A percentile compares a stretch with the other conserved stretches of the same genome.
Conservation (phyloP, 2,888 invertebrate genomes). For the Polyploca ridens region DNA sequence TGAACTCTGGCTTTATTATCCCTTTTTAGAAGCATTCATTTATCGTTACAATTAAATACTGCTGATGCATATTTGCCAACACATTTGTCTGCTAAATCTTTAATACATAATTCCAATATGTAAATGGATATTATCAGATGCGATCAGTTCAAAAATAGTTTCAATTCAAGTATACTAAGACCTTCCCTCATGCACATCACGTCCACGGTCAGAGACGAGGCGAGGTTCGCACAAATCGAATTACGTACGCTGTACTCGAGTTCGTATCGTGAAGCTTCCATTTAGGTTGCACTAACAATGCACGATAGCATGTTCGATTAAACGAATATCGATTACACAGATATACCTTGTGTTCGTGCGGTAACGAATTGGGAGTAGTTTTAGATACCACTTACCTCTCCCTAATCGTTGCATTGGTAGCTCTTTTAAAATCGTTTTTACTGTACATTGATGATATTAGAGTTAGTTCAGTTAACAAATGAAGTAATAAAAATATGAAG, state of each 20-base stretch:
- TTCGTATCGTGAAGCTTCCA: conserved; percentile 47
- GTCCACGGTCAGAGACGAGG: conserved; percentile 44
- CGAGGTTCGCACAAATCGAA: conserved; percentile 60
- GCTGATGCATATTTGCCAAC: not conserved
- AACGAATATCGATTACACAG: conserved; percentile 34
- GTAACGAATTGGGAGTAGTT: not conserved
- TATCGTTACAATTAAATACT: not conserved
- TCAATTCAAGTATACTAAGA: conserved; percentile 33
- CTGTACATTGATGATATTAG: too few relatives aligned
- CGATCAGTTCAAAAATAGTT: conserved; percentile 24
- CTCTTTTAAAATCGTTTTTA: too few relatives aligned
- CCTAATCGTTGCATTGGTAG: not conserved
- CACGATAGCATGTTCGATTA: conserved; percentile 30
- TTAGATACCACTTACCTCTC: not conserved
- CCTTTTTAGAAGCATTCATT: not conserved
- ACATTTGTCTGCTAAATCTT: not conserved
- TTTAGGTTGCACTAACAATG: conserved; percentile 48
- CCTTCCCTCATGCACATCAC: conserved; percentile 32
- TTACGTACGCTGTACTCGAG: conserved; percentile 46
- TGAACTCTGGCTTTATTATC: not conserved
- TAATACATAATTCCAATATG: conserved; percentile 1
- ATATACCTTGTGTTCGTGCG: not conserved
- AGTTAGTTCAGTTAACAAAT: too few relatives aligned
- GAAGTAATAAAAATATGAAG: too few relatives aligned
- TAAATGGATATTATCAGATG: conserved; percentile 5